A percentile compares a stretch with the other conserved stretches of the same genome.
phyloP scores from a whole-genome alignment of 2,888 invertebrate genomes.

The Chromoteleia sp. region DNA sequence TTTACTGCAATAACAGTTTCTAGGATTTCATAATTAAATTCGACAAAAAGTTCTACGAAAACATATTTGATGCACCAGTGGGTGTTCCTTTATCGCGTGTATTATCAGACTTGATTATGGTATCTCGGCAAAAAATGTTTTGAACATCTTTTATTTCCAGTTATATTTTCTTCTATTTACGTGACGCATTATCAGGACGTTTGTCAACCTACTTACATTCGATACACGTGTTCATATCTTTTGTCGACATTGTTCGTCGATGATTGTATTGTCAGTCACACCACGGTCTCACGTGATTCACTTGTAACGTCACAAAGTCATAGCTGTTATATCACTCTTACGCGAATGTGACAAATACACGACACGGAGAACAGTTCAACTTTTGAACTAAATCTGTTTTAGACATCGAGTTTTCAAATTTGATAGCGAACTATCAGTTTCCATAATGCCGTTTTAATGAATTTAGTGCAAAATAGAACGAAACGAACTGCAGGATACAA shows the following conservation, averaged over 20 bases:
- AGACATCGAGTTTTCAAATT: conserved; percentile 47
- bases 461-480: background rate
- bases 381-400: conserved; percentile 56
- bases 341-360: conserved; percentile 51
- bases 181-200: conserved; percentile 25
- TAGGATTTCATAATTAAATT: too few species aligned
- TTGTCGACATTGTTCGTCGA: conserved; percentile 33
- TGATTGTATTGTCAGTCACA: conserved; percentile 53
- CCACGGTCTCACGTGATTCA: conserved; percentile 49
- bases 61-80: too few species aligned
- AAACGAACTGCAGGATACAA: background rate
- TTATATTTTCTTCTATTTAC: background rate
- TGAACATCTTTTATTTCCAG: background rate
- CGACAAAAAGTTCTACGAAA: too few species aligned
- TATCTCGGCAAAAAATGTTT: too few species aligned
- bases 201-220: conserved; percentile 44
- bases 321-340: conserved; percentile 48
- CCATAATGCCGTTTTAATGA: conserved; percentile 14
- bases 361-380: conserved; percentile 40
- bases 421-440: conserved; percentile 37
- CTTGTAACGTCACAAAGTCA: conserved; percentile 59
- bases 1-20: too few species aligned
- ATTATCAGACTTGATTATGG: too few species aligned
- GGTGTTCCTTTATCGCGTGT: too few species aligned
- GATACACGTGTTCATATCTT: conserved; percentile 48